Conservation (phyloP, 2,797 vertebrate species). For the Spinus pinus region DNA sequence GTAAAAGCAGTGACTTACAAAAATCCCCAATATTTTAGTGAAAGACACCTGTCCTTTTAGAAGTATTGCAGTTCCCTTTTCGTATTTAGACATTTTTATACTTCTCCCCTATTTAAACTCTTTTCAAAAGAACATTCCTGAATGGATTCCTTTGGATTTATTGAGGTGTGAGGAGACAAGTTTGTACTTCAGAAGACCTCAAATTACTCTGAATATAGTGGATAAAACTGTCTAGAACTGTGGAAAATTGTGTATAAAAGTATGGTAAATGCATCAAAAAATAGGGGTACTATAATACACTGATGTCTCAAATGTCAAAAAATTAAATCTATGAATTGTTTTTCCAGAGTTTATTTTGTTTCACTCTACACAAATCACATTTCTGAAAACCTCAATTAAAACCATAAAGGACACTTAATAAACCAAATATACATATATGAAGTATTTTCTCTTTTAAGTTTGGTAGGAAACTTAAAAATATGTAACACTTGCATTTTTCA, state of each 20-base stretch:
- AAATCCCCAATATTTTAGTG: neutral
- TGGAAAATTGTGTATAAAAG: neutral
- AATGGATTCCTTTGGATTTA: neutral
- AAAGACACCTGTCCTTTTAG: neutral
- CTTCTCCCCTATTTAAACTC: neutral
- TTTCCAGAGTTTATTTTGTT: slow-evolving; percentile 26
- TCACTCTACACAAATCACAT: neutral
- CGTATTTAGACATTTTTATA: neutral
- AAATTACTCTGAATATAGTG: neutral
- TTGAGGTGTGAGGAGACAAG: neutral
- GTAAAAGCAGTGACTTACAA: neutral
- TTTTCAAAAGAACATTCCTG: slow-evolving; percentile 11
- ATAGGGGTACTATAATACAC: neutral
- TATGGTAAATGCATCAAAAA: neutral
- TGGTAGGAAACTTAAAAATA: neutral
- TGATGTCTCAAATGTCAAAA: neutral
- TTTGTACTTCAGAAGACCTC: neutral
- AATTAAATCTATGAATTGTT: neutral
- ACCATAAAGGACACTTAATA: neutral
- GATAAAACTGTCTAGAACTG: neutral
- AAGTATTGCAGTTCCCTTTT: neutral
- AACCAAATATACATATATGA: neutral
- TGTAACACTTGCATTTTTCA: neutral
- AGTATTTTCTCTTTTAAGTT: neutral
- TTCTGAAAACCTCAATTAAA: slow-evolving; percentile 28